Evolutionary conservation across 1,140 invertebrate genomes (phyloP).

Genomic region (Saccostrea cuccullata): DNA sequence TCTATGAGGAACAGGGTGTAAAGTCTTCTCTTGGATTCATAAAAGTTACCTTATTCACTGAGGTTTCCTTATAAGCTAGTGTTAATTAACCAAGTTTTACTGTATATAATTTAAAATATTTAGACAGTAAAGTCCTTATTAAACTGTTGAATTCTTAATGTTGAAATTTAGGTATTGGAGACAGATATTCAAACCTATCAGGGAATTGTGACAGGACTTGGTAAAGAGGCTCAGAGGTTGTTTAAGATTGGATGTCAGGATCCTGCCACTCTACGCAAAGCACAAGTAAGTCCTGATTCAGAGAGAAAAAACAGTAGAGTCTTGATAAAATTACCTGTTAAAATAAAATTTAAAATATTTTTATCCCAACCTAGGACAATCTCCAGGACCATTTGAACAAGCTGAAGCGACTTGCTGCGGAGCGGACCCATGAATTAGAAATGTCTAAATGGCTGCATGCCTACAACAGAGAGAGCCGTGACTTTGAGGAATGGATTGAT

Average conservation of each 20-base stretch:
- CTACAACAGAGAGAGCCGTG: constrained; percentile 93
- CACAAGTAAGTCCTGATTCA: constrained; percentile 81
- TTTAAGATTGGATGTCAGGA: constrained; percentile 86
- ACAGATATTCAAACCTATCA: constrained; percentile 95
- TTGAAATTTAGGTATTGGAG: constrained; percentile 85
- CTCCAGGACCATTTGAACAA: constrained; percentile 87
- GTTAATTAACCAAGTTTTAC: no score
- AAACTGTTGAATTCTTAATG: background rate
- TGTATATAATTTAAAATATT: no score
- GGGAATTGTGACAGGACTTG: constrained; percentile 95
- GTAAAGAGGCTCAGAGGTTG: constrained; percentile 89
- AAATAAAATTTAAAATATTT: background rate
- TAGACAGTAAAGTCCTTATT: no score
- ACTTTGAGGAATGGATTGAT: constrained; percentile 95
- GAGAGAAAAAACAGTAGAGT: no score
- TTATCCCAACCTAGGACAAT: constrained; percentile 70
- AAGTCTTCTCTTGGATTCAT: no score
- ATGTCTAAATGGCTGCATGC: constrained; percentile 95
- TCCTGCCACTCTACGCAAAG: constrained; percentile 87
- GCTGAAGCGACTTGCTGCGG: constrained; percentile 88
- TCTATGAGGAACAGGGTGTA: no score
- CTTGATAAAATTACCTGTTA: no score
- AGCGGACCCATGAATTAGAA: constrained; percentile 90
- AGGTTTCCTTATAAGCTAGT: no score
- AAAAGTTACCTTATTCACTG: no score